These are phyloP conservation scores for Athene cunicularia DNA, from an alignment of 2,113 vertebrate genomes.

Conservation along the genomic window DNA sequence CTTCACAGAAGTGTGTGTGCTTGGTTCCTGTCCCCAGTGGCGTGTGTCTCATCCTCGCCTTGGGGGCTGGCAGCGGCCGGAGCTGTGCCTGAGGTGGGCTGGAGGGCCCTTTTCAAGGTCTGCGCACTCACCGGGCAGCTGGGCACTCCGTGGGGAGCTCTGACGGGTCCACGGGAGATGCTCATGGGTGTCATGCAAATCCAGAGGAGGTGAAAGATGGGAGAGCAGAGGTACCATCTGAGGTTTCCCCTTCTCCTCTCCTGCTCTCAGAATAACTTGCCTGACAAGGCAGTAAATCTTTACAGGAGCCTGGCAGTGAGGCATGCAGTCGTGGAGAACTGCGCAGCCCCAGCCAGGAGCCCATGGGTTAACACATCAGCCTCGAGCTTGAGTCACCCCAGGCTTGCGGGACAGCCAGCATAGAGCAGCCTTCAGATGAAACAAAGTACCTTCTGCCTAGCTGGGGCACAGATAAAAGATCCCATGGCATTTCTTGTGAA, in stretches of 20 bases:
- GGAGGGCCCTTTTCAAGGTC: neutral
- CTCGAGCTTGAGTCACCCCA: fast-evolving
- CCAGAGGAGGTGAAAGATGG: neutral
- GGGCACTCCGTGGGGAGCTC: neutral
- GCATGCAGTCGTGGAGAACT: neutral
- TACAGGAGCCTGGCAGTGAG: neutral
- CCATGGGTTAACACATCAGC: neutral
- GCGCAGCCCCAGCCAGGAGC: neutral
- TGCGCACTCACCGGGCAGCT: neutral
- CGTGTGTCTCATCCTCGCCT: neutral
- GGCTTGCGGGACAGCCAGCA: slow-evolving; percentile 1
- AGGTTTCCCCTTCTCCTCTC: neutral
- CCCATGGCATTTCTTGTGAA: slow-evolving; percentile 27
- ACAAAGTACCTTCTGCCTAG: slow-evolving; percentile 55
- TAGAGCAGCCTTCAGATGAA: slow-evolving; percentile 39
- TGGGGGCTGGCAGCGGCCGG: fast-evolving
- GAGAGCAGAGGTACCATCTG: neutral
- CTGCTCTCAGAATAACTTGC: neutral
- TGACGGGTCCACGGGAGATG: neutral
- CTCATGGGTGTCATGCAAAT: neutral
- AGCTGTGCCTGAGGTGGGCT: neutral
- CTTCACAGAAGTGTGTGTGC: fast-evolving
- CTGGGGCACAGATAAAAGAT: slow-evolving; percentile 41
- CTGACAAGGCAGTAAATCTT: neutral
- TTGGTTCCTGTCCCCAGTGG: neutral